Base-by-base conservation (phyloP, 2,797 vertebrate genomes). In the Pterois miles region DNA sequence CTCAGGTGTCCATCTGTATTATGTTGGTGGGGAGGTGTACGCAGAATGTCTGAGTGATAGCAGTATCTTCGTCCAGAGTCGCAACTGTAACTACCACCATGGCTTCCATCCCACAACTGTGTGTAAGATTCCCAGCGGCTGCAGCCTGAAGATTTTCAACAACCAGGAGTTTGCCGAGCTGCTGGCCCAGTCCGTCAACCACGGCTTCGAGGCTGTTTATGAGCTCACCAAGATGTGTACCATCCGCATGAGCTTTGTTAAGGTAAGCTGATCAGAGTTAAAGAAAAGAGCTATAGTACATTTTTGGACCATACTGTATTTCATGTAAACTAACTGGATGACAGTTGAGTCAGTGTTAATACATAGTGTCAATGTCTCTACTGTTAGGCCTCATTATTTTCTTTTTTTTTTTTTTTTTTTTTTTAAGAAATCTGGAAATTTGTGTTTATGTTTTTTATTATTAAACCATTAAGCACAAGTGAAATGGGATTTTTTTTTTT, bases 151-250 rank as follows among this genome's bases (percentile, higher is more conserved):
- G 93, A 99, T 99, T 81, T 99, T 99, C 91, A 99, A 99, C 89
- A 99, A 99, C 83, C 98, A 99, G 89, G 98, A 99, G 92, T 99
- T 99, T 73, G 98, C 98, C 3, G 97, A 98, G 88, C 94, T 99
- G 52, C 86, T 99, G 90, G 97, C 98, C 46, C 98, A 99, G 89
- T 99, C 98, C 0, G 98, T 99, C 90, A 99, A 99, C 94, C 98
- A 99, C 0, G 98, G 98, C 81, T 99, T 99, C 22, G 98, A 99
- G 94, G 98, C 98, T 0, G 98, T 99, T 56, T 99, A 99, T 7
- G 98, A 99, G 94, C 97, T 99, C 85, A 99, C 98, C 6, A 99
- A 99, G 92, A 99, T 99, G 97, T 99, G 98, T 63, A 99, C 97
- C 74, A 98, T 99, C 33, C 97, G 98, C 72, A 98, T 99, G 97